These are phyloP conservation scores for Choreutis nemorana DNA, from an alignment of 2,888 invertebrate genomes.

Conservation along the genomic window DNA sequence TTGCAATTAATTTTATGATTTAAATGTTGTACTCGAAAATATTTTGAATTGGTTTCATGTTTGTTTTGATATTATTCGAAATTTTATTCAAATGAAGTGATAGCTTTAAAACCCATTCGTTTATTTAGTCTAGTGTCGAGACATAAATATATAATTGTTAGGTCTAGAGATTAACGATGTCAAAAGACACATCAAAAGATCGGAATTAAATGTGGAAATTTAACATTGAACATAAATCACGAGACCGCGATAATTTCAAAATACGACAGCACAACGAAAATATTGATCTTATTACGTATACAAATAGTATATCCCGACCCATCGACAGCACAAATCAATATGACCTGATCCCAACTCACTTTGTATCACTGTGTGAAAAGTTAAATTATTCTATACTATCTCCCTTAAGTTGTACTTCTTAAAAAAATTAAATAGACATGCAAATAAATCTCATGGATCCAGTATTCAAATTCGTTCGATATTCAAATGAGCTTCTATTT, in stretches of 20 bases:
- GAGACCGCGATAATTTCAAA: constrained; percentile 12
- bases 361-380: constrained; percentile 40
- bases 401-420: constrained; percentile 14
- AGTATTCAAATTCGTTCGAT: constrained; percentile 35
- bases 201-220: not conserved
- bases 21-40: no score
- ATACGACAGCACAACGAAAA: constrained; percentile 56
- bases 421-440: constrained; percentile 37
- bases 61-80: constrained; percentile 9
- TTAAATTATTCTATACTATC: constrained; percentile 22
- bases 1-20: constrained; percentile 49
- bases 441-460: constrained; percentile 40
- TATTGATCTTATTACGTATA: constrained; percentile 61
- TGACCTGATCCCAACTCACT: constrained; percentile 15
- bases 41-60: constrained; percentile 9
- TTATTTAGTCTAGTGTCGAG: no score
- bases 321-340: constrained; percentile 36
- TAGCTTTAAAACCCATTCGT: no score
- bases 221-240: not conserved
- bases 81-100: no score
- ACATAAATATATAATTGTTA: no score
- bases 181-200: no score
- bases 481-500: constrained; percentile 54
- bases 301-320: constrained; percentile 22
- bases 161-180: no score